Conservation (phyloP, 1,140 invertebrate genomes). For the Drosophila tristis region DNA sequence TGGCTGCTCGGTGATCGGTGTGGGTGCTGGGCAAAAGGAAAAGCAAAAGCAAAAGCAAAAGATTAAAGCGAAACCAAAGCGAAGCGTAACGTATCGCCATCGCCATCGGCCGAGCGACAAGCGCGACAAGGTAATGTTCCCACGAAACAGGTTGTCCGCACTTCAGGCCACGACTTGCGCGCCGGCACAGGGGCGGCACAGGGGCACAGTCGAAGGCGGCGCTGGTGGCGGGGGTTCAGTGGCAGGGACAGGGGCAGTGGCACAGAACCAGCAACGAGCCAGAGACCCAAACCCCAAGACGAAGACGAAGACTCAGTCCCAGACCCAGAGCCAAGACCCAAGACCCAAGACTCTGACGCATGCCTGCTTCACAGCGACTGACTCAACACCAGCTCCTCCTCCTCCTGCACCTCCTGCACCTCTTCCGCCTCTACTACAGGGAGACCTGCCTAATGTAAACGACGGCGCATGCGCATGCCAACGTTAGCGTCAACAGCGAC, state of each 20-base stretch:
- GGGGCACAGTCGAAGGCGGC: constrained; percentile 1
- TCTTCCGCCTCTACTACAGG: background rate
- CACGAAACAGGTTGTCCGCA: constrained; percentile 84
- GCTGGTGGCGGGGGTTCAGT: background rate
- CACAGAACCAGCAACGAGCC: constrained; percentile 15
- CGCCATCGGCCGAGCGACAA: constrained; percentile 74
- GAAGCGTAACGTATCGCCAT: constrained; percentile 82
- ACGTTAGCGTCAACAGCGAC: constrained; percentile 42
- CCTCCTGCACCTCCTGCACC: constrained; percentile 22
- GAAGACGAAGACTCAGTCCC: constrained; percentile 26
- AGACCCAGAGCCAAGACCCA: constrained; percentile 18
- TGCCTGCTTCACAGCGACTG: constrained; percentile 33
- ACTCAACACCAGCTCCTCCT: constrained; percentile 8
- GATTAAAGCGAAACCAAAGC: constrained; percentile 82
- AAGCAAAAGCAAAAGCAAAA: constrained; percentile 42
- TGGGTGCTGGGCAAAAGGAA: background rate
- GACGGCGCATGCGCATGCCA: constrained; percentile 75
- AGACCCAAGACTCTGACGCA: constrained; percentile 57
- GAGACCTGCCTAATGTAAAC: constrained; percentile 69
- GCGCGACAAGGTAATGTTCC: constrained; percentile 84
- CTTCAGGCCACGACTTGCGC: constrained; percentile 76
- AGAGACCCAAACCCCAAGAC: constrained; percentile 22
- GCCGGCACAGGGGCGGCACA: constrained; percentile 19
- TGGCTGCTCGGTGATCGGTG: background rate
- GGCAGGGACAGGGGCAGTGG: background rate